Conservation (phyloP, 2,797 vertebrate genomes). For the Anguilla megastoma region DNA sequence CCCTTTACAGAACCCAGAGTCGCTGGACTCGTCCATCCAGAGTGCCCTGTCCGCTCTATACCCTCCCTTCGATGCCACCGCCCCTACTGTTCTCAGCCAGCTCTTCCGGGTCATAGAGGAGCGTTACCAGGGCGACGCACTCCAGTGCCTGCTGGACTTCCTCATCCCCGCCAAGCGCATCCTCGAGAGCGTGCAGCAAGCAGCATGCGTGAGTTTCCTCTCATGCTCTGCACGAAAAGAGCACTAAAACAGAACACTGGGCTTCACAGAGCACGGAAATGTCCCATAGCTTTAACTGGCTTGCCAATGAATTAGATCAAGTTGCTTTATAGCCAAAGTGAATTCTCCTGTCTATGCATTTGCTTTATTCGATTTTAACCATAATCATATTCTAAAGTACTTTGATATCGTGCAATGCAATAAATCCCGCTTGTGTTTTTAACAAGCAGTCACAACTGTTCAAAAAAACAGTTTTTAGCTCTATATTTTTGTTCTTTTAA, state of each 20-base stretch:
- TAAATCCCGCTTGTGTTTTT: background rate
- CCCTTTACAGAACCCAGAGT: constrained; percentile 75
- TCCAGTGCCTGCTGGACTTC: constrained; percentile 89
- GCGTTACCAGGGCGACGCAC: constrained; percentile 83
- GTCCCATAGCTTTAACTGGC: background rate
- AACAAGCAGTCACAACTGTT: background rate
- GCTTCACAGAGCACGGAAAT: background rate
- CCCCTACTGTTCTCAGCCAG: constrained; percentile 86
- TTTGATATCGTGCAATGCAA: background rate
- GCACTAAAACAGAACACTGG: background rate
- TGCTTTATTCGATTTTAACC: background rate
- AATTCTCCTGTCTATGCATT: background rate
- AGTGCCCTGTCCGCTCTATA: constrained; percentile 83
- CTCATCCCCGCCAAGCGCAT: constrained; percentile 91
- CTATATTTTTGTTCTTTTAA: background rate
- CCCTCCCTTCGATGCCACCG: constrained; percentile 88
- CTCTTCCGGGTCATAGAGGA: constrained; percentile 90
- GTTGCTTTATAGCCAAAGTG: background rate
- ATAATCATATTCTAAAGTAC: background rate
- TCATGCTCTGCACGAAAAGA: background rate
- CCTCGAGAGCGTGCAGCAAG: constrained; percentile 87
- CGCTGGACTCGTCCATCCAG: constrained; percentile 88
- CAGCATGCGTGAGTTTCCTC: constrained; percentile 84
- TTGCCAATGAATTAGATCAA: background rate
- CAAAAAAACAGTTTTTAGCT: background rate